Evolutionary conservation across 1,140 invertebrate genomes (phyloP).

Genomic region (Rhynchophorus ferrugineus): DNA sequence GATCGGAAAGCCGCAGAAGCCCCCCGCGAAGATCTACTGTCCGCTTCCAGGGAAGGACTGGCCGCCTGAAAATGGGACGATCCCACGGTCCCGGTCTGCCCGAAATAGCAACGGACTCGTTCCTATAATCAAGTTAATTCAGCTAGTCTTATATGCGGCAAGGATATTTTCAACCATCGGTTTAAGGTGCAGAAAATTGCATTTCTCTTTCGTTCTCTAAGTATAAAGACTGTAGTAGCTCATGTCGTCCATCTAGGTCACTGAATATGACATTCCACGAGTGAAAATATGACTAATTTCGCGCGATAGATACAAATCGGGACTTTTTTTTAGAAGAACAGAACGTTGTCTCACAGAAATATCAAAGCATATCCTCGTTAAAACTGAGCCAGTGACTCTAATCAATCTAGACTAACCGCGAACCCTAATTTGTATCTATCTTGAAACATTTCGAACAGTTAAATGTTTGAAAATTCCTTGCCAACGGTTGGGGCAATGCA

Average conservation of each 20-base stretch:
- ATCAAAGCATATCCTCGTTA: no score
- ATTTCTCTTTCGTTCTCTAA: no score
- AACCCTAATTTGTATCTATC: not conserved
- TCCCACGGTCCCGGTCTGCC: not conserved
- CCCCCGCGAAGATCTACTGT: conserved; percentile 41
- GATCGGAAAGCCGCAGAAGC: conserved; percentile 39
- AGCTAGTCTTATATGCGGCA: conserved; percentile 30
- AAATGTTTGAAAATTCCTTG: conserved; percentile 18
- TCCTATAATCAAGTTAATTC: conserved; percentile 35
- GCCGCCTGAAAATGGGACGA: conserved; percentile 40
- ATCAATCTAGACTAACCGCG: no score
- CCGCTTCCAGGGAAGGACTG: conserved; percentile 44
- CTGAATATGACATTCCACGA: no score
- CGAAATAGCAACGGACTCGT: conserved; percentile 28
- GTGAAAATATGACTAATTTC: no score
- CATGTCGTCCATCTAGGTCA: no score
- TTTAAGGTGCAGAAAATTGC: no score
- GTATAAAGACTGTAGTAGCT: no score
- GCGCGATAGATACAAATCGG: no score
- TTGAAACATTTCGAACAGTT: not conserved
- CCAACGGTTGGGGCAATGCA: conserved; percentile 41
- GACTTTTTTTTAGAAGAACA: no score
- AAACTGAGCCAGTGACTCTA: no score
- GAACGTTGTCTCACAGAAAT: no score
- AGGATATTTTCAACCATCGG: conserved; percentile 15